Base-by-base conservation (phyloP, 2,888 invertebrate species). In the Andrena trimmerana region DNA sequence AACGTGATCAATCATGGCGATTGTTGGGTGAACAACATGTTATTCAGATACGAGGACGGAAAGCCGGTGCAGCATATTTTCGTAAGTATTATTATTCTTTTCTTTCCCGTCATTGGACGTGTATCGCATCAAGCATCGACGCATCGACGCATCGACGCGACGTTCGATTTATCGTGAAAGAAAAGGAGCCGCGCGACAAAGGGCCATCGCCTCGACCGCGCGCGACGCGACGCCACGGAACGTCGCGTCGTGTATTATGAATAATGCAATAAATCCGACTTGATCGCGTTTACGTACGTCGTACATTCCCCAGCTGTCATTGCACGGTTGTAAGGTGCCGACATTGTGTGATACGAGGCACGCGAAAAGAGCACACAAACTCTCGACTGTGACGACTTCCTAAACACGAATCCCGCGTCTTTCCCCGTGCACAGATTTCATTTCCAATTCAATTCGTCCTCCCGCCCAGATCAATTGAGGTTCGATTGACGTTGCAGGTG, bases 11-110 rank as follows among this genome's bases (percentile, higher is more conserved):
- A 90, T 85, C 94, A 94, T 50, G 93, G 93, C 1, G 93, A 94
- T 60, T 89, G 85, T 50, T 94, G 93, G 93, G 90, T 93, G 7
- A 94, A 94, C 77, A 94, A 93, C 63, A 93, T 93, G 93, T 65
- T 94, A 8, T 94, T 93, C 86, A 88, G 88, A n/a, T 93, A 93
- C 78, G 80, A 88, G 20, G 76, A 89, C 3, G 82, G 84, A 27
- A 88, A 90, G 42, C 91, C 90, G 0, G 73, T 84, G n/a, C 81
- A 84, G 10, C 92, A 92, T 8, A 92, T 93, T 67, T 92, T 92
- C 68, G 94, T 94, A 83, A 89, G 89, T 88, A 50, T 20, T 88
- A 50, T 20, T 31, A 8, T 29, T 33, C n/a, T 31, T 57, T 2
- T 24, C 13, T 13, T 57, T 57, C 24, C 36, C 7, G 20, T 42